phyloP scores from a whole-genome alignment of 2,888 invertebrate species.

The Cordilura impudica region DNA sequence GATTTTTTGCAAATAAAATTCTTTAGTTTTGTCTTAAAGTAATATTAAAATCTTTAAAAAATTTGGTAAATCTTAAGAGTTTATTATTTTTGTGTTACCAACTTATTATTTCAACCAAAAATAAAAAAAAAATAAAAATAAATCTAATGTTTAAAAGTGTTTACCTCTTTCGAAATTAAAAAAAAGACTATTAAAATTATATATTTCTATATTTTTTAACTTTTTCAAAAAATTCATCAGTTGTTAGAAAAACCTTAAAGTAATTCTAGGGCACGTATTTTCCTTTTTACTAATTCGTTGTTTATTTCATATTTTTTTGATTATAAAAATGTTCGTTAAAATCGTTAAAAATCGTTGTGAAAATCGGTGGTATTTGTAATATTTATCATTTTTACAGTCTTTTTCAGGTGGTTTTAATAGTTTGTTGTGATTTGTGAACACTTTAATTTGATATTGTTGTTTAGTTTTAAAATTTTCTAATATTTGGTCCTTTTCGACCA shows the following conservation, averaged over 20 bases:
- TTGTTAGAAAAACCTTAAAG: too few species aligned
- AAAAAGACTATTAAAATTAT: too few species aligned
- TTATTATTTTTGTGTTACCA: too few species aligned
- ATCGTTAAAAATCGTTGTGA: conserved; percentile 42
- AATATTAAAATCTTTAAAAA: neutral
- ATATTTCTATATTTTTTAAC: too few species aligned
- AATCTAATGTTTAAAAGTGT: too few species aligned
- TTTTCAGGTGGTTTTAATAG: conserved; percentile 57
- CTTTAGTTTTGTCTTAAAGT: conserved; percentile 5
- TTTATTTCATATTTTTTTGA: conserved; percentile 29
- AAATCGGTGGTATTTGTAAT: conserved; percentile 29
- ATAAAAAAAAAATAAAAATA: too few species aligned
- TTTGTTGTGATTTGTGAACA: conserved; percentile 61
- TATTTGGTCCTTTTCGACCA: conserved; percentile 46
- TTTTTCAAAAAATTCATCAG: too few species aligned
- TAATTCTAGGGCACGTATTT: conserved; percentile 35
- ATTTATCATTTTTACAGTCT: conserved; percentile 54
- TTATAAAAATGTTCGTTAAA: conserved; percentile 42
- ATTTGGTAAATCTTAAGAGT: neutral
- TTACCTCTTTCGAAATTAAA: too few species aligned
- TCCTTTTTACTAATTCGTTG: conserved; percentile 24
- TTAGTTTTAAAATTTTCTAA: conserved; percentile 29
- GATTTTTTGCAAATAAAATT: conserved; percentile 30
- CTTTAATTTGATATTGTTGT: conserved; percentile 40
- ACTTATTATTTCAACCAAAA: too few species aligned